A percentile compares a stretch with the other conserved stretches of the same genome.
Conservation (phyloP, 2,113 vertebrate genomes). For the Gallinago media region DNA sequence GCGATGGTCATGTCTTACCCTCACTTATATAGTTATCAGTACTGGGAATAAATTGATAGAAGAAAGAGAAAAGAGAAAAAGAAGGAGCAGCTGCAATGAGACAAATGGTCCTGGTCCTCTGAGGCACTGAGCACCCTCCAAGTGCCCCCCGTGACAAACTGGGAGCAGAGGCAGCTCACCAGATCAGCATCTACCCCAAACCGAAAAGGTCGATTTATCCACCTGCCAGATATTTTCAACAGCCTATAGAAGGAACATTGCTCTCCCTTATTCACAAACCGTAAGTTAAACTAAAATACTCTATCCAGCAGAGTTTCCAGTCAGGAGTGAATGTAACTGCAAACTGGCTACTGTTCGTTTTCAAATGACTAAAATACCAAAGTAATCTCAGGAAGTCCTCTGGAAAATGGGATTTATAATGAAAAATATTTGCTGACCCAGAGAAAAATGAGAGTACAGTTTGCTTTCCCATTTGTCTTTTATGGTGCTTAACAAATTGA, state of each 20-base stretch:
- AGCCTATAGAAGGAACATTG: neutral
- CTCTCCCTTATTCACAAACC: neutral
- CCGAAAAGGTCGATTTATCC: neutral
- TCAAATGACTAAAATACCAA: constrained; percentile 21
- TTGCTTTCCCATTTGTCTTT: constrained; percentile 56
- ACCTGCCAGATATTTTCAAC: neutral
- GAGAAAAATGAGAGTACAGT: neutral
- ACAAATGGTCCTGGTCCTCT: neutral
- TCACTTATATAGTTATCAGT: neutral
- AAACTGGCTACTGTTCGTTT: neutral
- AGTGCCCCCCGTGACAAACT: neutral
- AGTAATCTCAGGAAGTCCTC: constrained; percentile 33
- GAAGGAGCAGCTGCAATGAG: neutral
- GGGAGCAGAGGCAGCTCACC: neutral
- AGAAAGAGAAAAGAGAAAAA: neutral
- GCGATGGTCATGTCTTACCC: neutral
- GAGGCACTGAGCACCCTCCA: neutral
- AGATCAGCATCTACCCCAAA: neutral
- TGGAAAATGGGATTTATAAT: constrained; percentile 47
- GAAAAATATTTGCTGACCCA: constrained; percentile 60
- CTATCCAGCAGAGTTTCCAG: neutral
- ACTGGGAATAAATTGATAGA: neutral
- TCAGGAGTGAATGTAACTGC: neutral
- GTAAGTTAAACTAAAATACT: neutral
- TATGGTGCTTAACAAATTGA: constrained; percentile 60